Evolutionary conservation across 2,113 vertebrate genomes (phyloP).

Genomic region (Tamias sibiricus): DNA sequence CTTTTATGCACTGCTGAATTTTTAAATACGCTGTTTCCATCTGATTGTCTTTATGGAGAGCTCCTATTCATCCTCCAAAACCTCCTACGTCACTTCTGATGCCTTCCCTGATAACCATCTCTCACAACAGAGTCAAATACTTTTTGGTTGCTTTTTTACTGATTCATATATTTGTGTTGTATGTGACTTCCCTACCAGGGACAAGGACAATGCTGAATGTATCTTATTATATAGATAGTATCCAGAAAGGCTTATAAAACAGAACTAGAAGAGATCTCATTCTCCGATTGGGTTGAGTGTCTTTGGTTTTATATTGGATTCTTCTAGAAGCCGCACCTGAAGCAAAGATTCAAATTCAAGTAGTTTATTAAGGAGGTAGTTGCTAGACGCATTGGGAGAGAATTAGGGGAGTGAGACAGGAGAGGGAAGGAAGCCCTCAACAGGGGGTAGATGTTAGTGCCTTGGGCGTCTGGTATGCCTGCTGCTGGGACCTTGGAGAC

Average conservation of each 20-base stretch:
- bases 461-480: not conserved
- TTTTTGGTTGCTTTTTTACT: not conserved
- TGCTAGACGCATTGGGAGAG: too few relatives aligned
- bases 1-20: not conserved
- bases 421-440: not conserved
- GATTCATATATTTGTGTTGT: not conserved
- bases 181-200: not conserved
- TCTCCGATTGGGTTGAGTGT: not conserved
- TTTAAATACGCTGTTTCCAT: not conserved
- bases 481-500: not conserved
- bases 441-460: not conserved
- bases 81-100: not conserved
- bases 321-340: not conserved
- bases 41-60: not conserved
- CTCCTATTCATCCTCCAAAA: constrained; percentile 31
- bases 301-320: constrained; percentile 5
- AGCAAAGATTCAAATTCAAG: not conserved
- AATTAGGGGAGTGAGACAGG: too few relatives aligned
- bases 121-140: not conserved
- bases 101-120: not conserved
- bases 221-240: not conserved
- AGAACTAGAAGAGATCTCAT: not conserved
- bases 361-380: not conserved
- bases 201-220: not conserved
- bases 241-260: not conserved